Evolutionary conservation across 2,888 invertebrate species (phyloP), one percentile per base, ranked within the genome.

Genomic region (Apamea crenata): DNA sequence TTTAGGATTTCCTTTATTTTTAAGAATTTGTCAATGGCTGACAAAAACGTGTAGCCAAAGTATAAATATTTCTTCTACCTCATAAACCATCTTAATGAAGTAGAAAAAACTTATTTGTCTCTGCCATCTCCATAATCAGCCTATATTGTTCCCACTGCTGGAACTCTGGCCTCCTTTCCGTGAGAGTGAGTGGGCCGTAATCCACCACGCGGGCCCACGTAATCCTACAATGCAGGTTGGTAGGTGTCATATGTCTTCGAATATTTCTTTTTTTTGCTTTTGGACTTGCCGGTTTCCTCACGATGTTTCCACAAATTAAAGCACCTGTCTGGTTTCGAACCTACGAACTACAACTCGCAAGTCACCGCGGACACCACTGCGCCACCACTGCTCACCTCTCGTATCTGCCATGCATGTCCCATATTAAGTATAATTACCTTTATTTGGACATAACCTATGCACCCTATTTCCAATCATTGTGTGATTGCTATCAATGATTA

Each of bases 1-100:
- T 84, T 85, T 75, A 82, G 69, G 76, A 87, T 84, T 84, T 87
- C 82, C 87, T 87, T 84, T 71, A 74, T 53, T 77, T 80, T 74
- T 50, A 10, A 61, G 16, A 76, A 21, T 67, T 61, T 70, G 32
- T 65, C 66, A 50, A 29, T 73, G 29, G 21, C 53, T 70, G 6
- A 53, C 8, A 65, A 65, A 71, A 74, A 83, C 8, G n/a, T 67
- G 74, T 59, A 50, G 16, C 2, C n/a, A 36, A 66, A 32, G 1
- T 73, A 40, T 40, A 40, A 63, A 79, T 47, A 25, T 47, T 47
- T 80, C n/a, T 50, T 80, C 8, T 36, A 36, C 0, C 68, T 32
- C 50, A 69, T 78, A 68, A 68, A 68, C 10, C 25, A 0, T 65
- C 14, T 40, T 32, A 25, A 53, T 18, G 2, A 61, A 25, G 8